Evolutionary conservation across 2,113 vertebrate genomes (phyloP), one percentile per base, ranked within the genome.

Genomic region (Thunnus thynnus): DNA sequence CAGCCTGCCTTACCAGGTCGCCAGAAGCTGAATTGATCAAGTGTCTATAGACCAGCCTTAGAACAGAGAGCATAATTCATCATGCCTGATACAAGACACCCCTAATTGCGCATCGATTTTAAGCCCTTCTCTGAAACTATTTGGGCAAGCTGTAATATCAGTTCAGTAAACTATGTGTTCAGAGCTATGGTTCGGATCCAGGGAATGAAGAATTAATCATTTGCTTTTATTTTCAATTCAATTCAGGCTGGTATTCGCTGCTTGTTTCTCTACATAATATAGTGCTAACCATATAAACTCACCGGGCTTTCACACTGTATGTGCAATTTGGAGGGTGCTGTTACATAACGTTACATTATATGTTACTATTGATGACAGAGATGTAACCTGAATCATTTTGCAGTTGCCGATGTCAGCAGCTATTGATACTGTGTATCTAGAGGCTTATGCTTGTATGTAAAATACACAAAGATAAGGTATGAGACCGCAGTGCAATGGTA

Each of bases 91-190:
- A 91, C 88, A 90, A 91, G 91, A 93, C 91, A 84, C 86, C 52
- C 61, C 89, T 94, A 91, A 93, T 93, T 93, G 93, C 27, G 13
- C 88, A 91, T 94, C 44, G 93, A 93, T 93, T 89, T 90, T 80
- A 82, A 74, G 48, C 83, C 82, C 80, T 80, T 91, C 82, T 86
- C 67, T n/a, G 76, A 88, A 89, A 89, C 88, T 89, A 86, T 93
- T 89, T 89, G 86, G 76, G 74, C 72, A 73, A 85, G 86, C 89
- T 89, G 74, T 91, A 88, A 88, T 75, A 85, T 91, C 88, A 86
- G 85, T 77, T 78, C 84, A 36, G 89, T 90, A 89, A 93, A 93
- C 79, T 84, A 70, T 88, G 75, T 88, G 80, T 85, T 86, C 78
- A 83, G 64, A 80, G 79, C 81, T 20, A 36, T 17, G 3, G 54